Base-by-base conservation (phyloP, 2,113 vertebrate genomes). In the Gadus macrocephalus region DNA sequence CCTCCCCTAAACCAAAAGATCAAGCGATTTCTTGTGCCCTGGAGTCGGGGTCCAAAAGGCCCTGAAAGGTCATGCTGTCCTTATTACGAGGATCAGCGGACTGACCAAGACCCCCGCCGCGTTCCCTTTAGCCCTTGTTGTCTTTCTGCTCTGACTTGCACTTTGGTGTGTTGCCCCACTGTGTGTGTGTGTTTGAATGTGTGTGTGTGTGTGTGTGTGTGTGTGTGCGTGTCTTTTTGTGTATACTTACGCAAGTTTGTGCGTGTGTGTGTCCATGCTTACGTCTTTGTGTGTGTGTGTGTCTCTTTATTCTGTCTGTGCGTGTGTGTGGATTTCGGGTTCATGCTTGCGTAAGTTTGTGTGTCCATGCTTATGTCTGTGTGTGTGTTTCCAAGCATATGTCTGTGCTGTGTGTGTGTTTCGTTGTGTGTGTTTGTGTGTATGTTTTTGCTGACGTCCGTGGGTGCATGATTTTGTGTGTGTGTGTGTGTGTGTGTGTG, bases 71-170 rank as follows among this genome's bases (percentile, higher is more conserved):
- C 77, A 88, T 77, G 70, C 74, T 76, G 81, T 87, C 84, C 80
- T 86, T 86, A 83, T 90, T 88, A 87, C 78, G 81, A 87, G 81
- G 80, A 83, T 88, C 84, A 87, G 78, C 83, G 76, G 38, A 67
- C 31, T 83, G 76, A 67, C 64, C 62, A 62, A 79, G 19, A 64
- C 25, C 16, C 53, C 67, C 31, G 64, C 15, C 60, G n/a, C 35
- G 38, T 16, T 49, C 14, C 19, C 58, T 63, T 60, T 76, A 61
- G 75, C 79, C 78, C 67, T 76, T 74, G 74, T 85, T 84, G 74
- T 72, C 79, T 77, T 77, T 68, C 69, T 68, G 55, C 70, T n/a
- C 20, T 66, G 64, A 62, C 59, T 72, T 53, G 5, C 14, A 19
- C 31, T 55, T 1, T 19, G 31, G 4, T 35, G 31, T 35, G 31